Base-by-base conservation (phyloP, 2,888 invertebrate species). In the Cybosia mesomella region DNA sequence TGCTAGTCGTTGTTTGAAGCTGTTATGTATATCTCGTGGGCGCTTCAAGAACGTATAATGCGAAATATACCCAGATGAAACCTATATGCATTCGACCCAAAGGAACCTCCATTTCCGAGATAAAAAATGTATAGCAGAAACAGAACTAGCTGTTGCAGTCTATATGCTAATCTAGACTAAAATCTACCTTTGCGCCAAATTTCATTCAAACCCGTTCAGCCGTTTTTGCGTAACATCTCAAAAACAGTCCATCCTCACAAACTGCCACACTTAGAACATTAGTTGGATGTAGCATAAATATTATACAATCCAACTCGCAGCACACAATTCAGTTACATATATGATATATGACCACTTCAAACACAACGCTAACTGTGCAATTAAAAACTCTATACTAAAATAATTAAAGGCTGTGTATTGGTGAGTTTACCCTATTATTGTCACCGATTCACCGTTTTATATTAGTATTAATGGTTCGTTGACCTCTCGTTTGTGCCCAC, bases 391-490 rank as follows among this genome's bases (percentile, higher is more conserved):
- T 22, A 3, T 18, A 61, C 58, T 36, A 60, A 70, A 70, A 70
- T 67, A 71, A 70, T 60, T 68, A 61, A 68, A 70, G 36, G 70
- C 64, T 57, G 64, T 64, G 32, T 61, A 72, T 70, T 73, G 66
- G 78, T 73, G 68, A 71, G 58, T 72, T 71, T 72, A 81, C 83
- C 84, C 74, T 80, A 81, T 74, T 76, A 72, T 73, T 77, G 80
- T 74, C 67, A 67, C 67, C 71, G 69, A 76, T 79, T 81, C 73
- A 82, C 82, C 74, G 78, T 82, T 82, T 68, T 71, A 81, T 77
- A 82, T 74, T 65, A 74, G 73, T 82, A 86, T 91, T 85, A 88
- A 85, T 81, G 87, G 91, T 86, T 65, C 85, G 74, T 80, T 83
- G 84, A 89, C 86, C 89, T 80, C 75, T 69, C 79, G 81, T 73